Percentiles rank a stretch among this genome's conserved stretches.
Evolutionary conservation across 2,113 vertebrate genomes (phyloP).

Genomic region (Hirundichthys speculiger): DNA sequence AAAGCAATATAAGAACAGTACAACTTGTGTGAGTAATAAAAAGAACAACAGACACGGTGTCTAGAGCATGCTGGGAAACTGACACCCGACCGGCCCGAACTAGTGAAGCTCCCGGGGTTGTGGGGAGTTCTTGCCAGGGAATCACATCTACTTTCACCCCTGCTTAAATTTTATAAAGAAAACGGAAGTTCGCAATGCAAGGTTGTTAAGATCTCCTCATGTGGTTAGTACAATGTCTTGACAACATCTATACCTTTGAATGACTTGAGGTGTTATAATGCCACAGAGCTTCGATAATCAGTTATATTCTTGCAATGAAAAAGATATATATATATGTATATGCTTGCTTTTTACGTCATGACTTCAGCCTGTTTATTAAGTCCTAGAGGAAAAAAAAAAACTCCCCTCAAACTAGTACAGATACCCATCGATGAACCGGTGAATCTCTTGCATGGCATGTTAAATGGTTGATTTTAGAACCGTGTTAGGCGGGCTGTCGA

Average conservation of each 20-base stretch:
- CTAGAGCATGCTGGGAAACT: too few relatives aligned
- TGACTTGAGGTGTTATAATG: slow-evolving; percentile 57
- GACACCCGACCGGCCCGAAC: too few relatives aligned
- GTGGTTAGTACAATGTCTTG: slow-evolving; percentile 53
- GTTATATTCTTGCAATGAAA: slow-evolving; percentile 37
- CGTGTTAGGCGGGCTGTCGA: slow-evolving; percentile 26
- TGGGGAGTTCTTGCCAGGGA: too few relatives aligned
- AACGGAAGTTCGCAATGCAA: slow-evolving; percentile 25
- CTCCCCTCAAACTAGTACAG: slow-evolving; percentile 20
- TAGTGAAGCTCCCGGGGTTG: too few relatives aligned
- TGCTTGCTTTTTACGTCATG: slow-evolving; percentile 48
- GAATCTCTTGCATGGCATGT: slow-evolving; percentile 70
- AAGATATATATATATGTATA: too few relatives aligned
- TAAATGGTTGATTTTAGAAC: slow-evolving; percentile 54
- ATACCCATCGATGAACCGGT: slow-evolving; percentile 22
- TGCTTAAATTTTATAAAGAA: slow-evolving; percentile 8
- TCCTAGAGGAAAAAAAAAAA: slow-evolving; percentile 18
- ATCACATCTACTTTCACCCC: too few relatives aligned
- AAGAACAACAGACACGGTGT: too few relatives aligned
- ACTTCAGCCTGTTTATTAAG: slow-evolving; percentile 39
- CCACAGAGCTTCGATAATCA: slow-evolving; percentile 48
- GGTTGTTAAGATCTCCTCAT: slow-evolving; percentile 31
- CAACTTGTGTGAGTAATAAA: too few relatives aligned
- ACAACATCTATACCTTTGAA: slow-evolving; percentile 58
- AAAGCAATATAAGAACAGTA: too few relatives aligned